A percentile compares a stretch with the other conserved stretches of the same genome.
These are phyloP conservation scores for Popillia japonica DNA, from an alignment of 1,140 invertebrate species.

Conservation along the genomic window DNA sequence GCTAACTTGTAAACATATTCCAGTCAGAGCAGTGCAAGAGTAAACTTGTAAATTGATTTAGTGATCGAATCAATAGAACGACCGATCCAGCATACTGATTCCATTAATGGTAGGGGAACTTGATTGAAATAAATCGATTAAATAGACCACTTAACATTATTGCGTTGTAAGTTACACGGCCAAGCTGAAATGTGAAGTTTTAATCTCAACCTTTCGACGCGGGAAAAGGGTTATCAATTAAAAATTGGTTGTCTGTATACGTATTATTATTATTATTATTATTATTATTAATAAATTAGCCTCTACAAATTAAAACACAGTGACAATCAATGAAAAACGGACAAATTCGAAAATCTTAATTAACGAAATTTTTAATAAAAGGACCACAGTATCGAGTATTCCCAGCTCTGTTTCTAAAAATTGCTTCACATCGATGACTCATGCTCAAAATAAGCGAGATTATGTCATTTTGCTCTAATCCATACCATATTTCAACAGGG, in stretches of 20 bases:
- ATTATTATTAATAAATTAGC: too few relatives aligned
- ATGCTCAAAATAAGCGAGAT: too few relatives aligned
- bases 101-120: not conserved
- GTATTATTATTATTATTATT: too few relatives aligned
- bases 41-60: not conserved
- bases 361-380: too few relatives aligned
- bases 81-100: not conserved
- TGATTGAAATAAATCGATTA: constrained; percentile 31
- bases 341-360: too few relatives aligned
- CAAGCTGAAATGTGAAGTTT: constrained; percentile 16
- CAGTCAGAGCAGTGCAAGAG: not conserved
- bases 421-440: too few relatives aligned
- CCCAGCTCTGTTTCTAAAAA: too few relatives aligned
- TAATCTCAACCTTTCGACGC: not conserved
- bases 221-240: not conserved
- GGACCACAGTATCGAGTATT: too few relatives aligned
- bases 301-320: too few relatives aligned
- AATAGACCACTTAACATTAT: constrained; percentile 21
- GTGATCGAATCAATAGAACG: constrained; percentile 4
- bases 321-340: too few relatives aligned
- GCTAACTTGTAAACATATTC: not conserved
- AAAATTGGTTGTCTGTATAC: not conserved
- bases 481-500: too few relatives aligned
- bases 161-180: not conserved
- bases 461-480: too few relatives aligned